Conservation (phyloP, 2,797 vertebrate species). For the Lepidocolaptes lacrymiger region DNA sequence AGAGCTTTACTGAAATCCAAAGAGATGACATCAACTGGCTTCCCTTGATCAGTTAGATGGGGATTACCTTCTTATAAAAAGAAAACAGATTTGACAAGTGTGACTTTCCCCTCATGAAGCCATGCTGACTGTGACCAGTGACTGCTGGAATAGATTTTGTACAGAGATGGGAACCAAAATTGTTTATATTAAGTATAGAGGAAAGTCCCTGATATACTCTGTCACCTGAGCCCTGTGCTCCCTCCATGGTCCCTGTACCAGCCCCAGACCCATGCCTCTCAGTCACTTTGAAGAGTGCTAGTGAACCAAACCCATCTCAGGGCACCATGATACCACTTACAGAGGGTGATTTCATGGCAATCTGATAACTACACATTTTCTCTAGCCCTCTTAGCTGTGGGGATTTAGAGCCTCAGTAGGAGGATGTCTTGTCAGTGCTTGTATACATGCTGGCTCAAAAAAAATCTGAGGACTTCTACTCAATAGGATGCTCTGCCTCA, state of each 20-base stretch:
- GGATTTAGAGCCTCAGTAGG: not conserved
- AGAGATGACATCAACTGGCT: too few species aligned
- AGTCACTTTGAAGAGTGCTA: not conserved
- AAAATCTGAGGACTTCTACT: not conserved
- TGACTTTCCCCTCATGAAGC: not conserved
- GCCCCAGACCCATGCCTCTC: not conserved
- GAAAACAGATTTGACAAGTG: not conserved
- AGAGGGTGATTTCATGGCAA: not conserved
- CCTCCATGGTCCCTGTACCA: not conserved
- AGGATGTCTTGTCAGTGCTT: not conserved
- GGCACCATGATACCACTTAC: not conserved
- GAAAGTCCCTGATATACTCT: rapidly evolving
- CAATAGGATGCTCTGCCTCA: not conserved
- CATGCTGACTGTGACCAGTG: not conserved
- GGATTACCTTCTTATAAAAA: not conserved
- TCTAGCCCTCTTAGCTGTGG: not conserved
- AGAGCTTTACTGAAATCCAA: not conserved
- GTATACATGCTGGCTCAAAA: not conserved
- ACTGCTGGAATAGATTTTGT: not conserved
- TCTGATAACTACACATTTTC: not conserved
- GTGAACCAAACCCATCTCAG: not conserved
- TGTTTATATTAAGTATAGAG: not conserved
- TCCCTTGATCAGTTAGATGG: not conserved
- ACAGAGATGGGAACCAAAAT: not conserved
- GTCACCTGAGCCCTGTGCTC: not conserved